Conservation (phyloP, 1,140 invertebrate species). For the Macrobrachium nipponense region DNA sequence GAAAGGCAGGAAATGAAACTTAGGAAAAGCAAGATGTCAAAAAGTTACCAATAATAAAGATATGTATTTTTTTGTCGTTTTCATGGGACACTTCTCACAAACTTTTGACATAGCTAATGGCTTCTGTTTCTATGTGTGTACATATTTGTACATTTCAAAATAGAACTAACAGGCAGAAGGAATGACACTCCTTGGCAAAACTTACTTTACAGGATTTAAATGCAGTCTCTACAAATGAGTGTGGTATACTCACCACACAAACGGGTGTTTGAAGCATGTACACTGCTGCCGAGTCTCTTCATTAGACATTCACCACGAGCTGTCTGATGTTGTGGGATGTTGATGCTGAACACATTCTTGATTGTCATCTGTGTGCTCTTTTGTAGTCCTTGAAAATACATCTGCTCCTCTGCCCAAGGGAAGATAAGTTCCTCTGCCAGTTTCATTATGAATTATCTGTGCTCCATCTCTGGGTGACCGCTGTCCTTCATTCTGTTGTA, state of each 20-base stretch:
- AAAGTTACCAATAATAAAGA: not conserved
- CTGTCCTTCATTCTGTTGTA: too few relatives aligned
- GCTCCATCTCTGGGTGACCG: too few relatives aligned
- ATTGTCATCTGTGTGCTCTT: slow-evolving; percentile 28
- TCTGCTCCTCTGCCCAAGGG: not conserved
- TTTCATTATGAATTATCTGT: too few relatives aligned
- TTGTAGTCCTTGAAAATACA: slow-evolving; percentile 22
- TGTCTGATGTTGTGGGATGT: slow-evolving; percentile 17
- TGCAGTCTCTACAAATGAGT: not conserved
- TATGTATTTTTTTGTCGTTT: slow-evolving; percentile 19
- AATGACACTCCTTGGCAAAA: slow-evolving; percentile 21
- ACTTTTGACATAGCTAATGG: not conserved
- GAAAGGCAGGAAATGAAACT: slow-evolving; percentile 18
- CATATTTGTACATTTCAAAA: slow-evolving; percentile 17
- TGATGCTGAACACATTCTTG: slow-evolving; percentile 28
- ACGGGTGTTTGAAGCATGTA: slow-evolving; percentile 15
- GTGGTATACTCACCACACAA: slow-evolving; percentile 22
- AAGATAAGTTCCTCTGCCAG: too few relatives aligned
- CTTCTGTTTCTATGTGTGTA: not conserved
- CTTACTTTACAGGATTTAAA: slow-evolving; percentile 29
- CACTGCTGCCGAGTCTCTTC: slow-evolving; percentile 34
- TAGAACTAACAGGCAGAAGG: slow-evolving; percentile 19
- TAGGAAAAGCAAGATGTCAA: slow-evolving; percentile 5
- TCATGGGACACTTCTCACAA: not conserved
- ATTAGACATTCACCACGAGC: not conserved